These are phyloP conservation scores for Anorthoa munda DNA, from an alignment of 2,888 invertebrate species.

Conservation along the genomic window DNA sequence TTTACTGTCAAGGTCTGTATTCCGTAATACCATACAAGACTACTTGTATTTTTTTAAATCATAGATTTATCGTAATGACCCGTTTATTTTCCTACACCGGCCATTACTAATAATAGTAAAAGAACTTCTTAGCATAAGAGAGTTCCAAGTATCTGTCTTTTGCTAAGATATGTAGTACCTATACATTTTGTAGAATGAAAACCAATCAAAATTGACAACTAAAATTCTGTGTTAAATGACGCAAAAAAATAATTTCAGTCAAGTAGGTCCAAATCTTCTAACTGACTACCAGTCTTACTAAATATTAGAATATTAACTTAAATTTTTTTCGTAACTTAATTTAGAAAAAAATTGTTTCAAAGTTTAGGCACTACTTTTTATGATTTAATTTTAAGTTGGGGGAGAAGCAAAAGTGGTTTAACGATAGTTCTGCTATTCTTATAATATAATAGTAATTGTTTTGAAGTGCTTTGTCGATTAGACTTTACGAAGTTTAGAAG, in stretches of 20 bases:
- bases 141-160: not conserved
- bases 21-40: too few relatives aligned
- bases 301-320: not conserved
- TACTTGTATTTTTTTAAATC: too few relatives aligned
- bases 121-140: not conserved
- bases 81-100: not conserved
- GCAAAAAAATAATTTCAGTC: conserved; percentile 12
- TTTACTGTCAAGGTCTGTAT: too few relatives aligned
- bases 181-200: not conserved
- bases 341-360: conserved; percentile 13
- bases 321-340: not conserved
- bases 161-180: too few relatives aligned
- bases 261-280: conserved; percentile 13
- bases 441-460: conserved; percentile 11
- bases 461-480: conserved; percentile 8
- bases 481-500: conserved; percentile 20
- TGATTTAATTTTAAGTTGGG: conserved; percentile 4
- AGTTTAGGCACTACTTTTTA: conserved; percentile 1
- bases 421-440: conserved; percentile 29
- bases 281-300: not conserved
- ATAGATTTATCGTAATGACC: not conserved
- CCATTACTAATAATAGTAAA: not conserved
- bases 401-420: conserved; percentile 11
- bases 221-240: not conserved
- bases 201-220: not conserved